Conservation (phyloP, 2,797 vertebrate genomes). For the Onychomys arenicola region DNA sequence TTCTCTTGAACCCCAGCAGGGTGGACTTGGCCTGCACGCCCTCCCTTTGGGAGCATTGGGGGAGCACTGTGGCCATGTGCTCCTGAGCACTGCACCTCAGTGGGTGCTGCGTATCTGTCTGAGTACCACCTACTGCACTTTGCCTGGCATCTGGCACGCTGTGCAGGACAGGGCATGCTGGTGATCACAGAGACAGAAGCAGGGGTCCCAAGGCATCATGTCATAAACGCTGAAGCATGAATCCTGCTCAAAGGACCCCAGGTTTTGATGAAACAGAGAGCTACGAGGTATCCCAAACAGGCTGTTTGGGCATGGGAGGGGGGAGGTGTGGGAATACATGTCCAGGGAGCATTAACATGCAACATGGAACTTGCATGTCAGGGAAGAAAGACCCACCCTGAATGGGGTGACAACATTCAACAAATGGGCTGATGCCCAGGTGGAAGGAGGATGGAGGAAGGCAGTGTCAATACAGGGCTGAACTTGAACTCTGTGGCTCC, state of each 20-base stretch:
- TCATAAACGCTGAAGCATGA: neutral
- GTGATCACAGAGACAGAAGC: neutral
- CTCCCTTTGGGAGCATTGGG: neutral
- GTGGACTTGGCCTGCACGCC: neutral
- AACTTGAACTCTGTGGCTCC: neutral
- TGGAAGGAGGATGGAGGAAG: neutral
- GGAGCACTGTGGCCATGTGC: neutral
- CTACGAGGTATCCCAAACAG: neutral
- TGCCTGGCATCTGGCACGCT: neutral
- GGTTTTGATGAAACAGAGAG: neutral
- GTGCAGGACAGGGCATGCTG: neutral
- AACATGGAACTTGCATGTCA: neutral
- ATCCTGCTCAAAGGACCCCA: neutral
- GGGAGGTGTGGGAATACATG: neutral
- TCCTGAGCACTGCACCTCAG: conserved; percentile 12
- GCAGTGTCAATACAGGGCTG: neutral
- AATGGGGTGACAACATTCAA: neutral
- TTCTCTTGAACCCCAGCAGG: conserved; percentile 23
- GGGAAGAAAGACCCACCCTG: neutral
- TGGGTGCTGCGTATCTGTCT: conserved; percentile 28
- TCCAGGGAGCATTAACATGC: neutral
- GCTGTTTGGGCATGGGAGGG: neutral
- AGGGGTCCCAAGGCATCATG: neutral
- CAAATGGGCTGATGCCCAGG: neutral
- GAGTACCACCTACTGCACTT: conserved; percentile 53